Evolutionary conservation across 2,888 invertebrate genomes (phyloP).

Genomic region (Synanthedon myopaeformis): DNA sequence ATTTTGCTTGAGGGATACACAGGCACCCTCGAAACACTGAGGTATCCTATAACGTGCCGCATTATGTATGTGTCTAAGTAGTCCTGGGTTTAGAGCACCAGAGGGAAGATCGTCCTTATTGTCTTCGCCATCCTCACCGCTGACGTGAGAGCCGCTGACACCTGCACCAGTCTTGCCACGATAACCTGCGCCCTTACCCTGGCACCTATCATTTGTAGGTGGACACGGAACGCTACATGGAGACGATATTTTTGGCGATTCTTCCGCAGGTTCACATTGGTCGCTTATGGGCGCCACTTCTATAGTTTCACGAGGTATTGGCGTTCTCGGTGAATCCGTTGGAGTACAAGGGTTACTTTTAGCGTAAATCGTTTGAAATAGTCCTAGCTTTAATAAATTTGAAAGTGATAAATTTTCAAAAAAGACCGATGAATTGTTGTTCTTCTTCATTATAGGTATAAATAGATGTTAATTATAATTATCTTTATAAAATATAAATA

Average conservation of each 20-base stretch:
- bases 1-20: slow-evolving; percentile 47
- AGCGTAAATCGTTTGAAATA: slow-evolving; percentile 45
- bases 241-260: slow-evolving; percentile 17
- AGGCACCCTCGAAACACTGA: slow-evolving; percentile 62
- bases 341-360: slow-evolving; percentile 29
- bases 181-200: slow-evolving; percentile 16
- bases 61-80: slow-evolving; percentile 54
- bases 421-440: too few relatives aligned
- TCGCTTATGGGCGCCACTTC: slow-evolving; percentile 6
- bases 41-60: slow-evolving; percentile 50
- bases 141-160: slow-evolving; percentile 50
- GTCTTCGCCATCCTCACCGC: slow-evolving; percentile 21
- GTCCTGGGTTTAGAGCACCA: slow-evolving; percentile 45
- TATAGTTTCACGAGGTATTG: slow-evolving; percentile 5
- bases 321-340: slow-evolving; percentile 23
- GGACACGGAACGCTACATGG: slow-evolving; percentile 12
- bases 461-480: neutral
- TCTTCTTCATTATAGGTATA: neutral
- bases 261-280: slow-evolving; percentile 23
- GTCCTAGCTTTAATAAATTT: slow-evolving; percentile 34
- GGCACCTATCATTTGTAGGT: slow-evolving; percentile 21
- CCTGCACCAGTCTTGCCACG: slow-evolving; percentile 61
- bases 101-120: slow-evolving; percentile 28
- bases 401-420: slow-evolving; percentile 18
- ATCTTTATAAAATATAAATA: too few relatives aligned